A percentile compares a stretch with the other conserved stretches of the same genome.
phyloP scores from a whole-genome alignment of 2,888 invertebrate genomes.

The Brassicogethes aeneus region DNA sequence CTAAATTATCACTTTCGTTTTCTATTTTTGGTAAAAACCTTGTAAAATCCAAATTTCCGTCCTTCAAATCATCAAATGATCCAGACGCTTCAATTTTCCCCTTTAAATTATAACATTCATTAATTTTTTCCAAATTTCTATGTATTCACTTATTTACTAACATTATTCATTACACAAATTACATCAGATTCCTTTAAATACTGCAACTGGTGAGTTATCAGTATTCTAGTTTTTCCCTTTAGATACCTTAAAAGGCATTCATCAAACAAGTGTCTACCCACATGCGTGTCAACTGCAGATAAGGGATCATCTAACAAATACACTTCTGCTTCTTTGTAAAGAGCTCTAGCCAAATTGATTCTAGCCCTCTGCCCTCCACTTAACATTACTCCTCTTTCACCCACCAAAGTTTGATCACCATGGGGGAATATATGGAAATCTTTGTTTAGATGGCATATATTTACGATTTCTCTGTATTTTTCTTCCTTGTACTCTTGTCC shows the following conservation, averaged over 20 bases:
- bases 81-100: not conserved
- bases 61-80: not conserved
- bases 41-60: not conserved
- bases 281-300: constrained; percentile 69
- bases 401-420: constrained; percentile 68
- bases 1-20: not conserved
- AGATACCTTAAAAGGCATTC: constrained; percentile 39
- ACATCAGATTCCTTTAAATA: not conserved
- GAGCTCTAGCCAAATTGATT: constrained; percentile 64
- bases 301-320: constrained; percentile 72
- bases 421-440: constrained; percentile 39
- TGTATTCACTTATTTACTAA: too few species aligned
- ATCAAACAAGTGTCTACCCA: constrained; percentile 60
- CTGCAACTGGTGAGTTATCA: constrained; percentile 16
- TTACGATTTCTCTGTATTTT: constrained; percentile 50
- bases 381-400: constrained; percentile 68
- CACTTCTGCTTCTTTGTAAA: constrained; percentile 66
- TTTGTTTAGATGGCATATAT: constrained; percentile 50
- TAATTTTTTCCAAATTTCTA: too few species aligned
- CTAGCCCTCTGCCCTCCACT: constrained; percentile 75
- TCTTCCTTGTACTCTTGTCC: constrained; percentile 51
- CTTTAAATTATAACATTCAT: not conserved
- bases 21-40: not conserved
- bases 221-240: constrained; percentile 20
- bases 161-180: not conserved